Percentiles rank a stretch among this genome's conserved stretches.
phyloP scores from a whole-genome alignment of 2,797 vertebrate species.

The Betta splendens region DNA sequence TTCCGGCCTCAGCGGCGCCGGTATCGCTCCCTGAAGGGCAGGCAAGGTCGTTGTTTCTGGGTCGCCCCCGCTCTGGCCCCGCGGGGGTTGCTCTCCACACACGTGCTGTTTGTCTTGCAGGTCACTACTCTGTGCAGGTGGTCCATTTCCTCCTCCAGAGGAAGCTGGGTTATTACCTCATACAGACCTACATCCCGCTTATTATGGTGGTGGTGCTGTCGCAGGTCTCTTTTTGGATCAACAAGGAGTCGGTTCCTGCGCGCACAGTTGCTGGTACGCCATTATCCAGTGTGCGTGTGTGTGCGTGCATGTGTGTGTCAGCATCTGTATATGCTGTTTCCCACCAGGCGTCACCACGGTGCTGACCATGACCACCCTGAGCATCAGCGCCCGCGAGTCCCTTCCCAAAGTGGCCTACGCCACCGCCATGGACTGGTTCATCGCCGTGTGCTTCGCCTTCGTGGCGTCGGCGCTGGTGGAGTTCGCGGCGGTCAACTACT shows the following conservation, averaged over 20 bases:
- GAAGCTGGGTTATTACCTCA: constrained; percentile 86
- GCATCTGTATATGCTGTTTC: constrained; percentile 2
- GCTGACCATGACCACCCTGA: constrained; percentile 98
- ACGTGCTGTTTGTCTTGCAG: constrained; percentile 76
- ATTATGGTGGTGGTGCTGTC: constrained; percentile 85
- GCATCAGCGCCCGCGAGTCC: constrained; percentile 97
- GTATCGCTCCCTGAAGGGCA: constrained; percentile 64
- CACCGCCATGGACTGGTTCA: constrained; percentile 99
- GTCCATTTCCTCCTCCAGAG: constrained; percentile 84
- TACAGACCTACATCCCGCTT: constrained; percentile 84
- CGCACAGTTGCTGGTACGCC: constrained; percentile 83
- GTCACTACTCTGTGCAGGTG: constrained; percentile 84
- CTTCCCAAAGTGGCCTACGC: constrained; percentile 97
- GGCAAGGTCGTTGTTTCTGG: constrained; percentile 49
- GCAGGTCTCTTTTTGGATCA: constrained; percentile 87
- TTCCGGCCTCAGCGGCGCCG: constrained; percentile 23
- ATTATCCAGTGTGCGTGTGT: neutral
- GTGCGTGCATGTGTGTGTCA: neutral
- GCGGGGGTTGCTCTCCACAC: constrained; percentile 51
- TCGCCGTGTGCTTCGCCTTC: constrained; percentile 97
- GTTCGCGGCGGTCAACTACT: constrained; percentile 98
- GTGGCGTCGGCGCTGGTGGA: constrained; percentile 96
- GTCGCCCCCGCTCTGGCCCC: constrained; percentile 32
- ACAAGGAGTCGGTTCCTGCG: constrained; percentile 86
- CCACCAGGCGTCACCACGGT: constrained; percentile 93